Evolutionary conservation across 92 coral and sea anemone genomes (phyloP).

Genomic region (Zoanthus solanderi): DNA sequence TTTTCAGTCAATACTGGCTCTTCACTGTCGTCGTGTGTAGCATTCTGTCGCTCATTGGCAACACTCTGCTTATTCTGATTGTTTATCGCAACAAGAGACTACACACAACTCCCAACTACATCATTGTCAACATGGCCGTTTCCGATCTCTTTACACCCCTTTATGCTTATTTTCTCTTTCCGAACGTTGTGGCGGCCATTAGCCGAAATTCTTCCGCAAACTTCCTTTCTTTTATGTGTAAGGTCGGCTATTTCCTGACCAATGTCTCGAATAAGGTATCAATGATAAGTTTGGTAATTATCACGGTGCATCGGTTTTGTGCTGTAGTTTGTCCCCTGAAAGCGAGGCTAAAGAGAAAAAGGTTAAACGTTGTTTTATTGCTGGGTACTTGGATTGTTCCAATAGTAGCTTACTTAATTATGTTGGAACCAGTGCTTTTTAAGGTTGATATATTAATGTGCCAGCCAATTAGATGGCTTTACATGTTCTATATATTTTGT

Average conservation of each 20-base stretch:
- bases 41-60: slow-evolving; percentile 1
- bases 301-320: slow-evolving; percentile 4
- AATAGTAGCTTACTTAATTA: not conserved
- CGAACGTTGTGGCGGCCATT: not conserved
- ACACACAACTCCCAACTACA: slow-evolving; percentile 22
- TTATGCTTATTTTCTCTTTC: not conserved
- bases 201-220: not conserved
- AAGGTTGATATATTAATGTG: not conserved
- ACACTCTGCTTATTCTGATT: not conserved
- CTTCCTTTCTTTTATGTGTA: not conserved
- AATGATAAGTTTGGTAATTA: slow-evolving; percentile 6
- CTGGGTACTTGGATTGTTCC: not conserved
- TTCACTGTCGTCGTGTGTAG: not conserved
- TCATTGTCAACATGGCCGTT: slow-evolving; percentile 19
- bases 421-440: not conserved
- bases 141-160: not conserved
- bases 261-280: not conserved
- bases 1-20: not conserved
- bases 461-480: not conserved
- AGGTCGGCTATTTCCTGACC: not conserved
- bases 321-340: slow-evolving; percentile 20
- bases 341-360: slow-evolving; percentile 4
- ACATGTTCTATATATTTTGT: not conserved
- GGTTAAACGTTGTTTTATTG: not conserved
- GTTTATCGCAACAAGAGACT: slow-evolving; percentile 28